These are phyloP conservation scores for Montipora cactus DNA, from an alignment of 64 coral and sea anemone genomes.

Conservation along the genomic window DNA sequence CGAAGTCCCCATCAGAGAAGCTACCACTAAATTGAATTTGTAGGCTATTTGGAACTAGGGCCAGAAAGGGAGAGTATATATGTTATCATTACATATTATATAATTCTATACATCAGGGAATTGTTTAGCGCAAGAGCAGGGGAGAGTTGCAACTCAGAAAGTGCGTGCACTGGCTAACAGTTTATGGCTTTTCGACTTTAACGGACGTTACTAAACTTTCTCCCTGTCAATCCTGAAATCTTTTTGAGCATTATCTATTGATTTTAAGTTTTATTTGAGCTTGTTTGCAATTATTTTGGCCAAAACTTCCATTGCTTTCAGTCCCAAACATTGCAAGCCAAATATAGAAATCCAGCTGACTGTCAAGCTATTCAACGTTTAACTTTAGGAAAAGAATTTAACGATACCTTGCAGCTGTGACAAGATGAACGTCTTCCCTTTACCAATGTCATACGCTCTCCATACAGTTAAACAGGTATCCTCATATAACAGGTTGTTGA, in stretches of 20 bases:
- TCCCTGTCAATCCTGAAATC: too few relatives aligned
- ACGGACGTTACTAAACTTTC: too few relatives aligned
- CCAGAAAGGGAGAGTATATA: neutral
- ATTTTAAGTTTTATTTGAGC: too few relatives aligned
- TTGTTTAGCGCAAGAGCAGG: neutral
- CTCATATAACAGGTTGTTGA: slow-evolving; percentile 47
- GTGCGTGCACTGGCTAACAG: too few relatives aligned
- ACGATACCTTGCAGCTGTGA: slow-evolving; percentile 35
- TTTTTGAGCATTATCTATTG: too few relatives aligned
- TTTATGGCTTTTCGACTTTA: too few relatives aligned
- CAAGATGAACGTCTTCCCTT: slow-evolving; percentile 57
- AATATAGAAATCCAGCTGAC: neutral
- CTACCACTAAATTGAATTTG: slow-evolving; percentile 45
- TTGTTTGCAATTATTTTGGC: neutral
- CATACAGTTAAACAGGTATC: slow-evolving; percentile 38
- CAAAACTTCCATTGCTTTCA: neutral
- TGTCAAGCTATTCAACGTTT: neutral
- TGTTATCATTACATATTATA: too few relatives aligned
- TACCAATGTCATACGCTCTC: slow-evolving; percentile 70
- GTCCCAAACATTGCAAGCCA: neutral
- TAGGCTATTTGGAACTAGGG: slow-evolving; percentile 26
- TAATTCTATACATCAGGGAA: neutral
- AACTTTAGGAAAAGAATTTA: neutral
- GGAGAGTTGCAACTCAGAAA: too few relatives aligned
- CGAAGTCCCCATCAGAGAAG: slow-evolving; percentile 30